These are phyloP conservation scores for Lasioglossum pauxillum DNA, from an alignment of 2,888 invertebrate genomes.

Conservation along the genomic window DNA sequence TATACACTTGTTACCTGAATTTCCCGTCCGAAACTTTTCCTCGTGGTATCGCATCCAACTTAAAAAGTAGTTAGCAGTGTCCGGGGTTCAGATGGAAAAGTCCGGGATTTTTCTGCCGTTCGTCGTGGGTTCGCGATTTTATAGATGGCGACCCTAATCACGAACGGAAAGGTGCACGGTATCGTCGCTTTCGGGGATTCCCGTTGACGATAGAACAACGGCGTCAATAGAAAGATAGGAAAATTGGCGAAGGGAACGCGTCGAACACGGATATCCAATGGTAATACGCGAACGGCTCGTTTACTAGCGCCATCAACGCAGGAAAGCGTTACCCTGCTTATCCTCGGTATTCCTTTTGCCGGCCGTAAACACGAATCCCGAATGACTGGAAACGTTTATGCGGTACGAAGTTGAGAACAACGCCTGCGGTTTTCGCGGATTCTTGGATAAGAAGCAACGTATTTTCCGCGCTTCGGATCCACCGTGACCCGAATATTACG, in stretches of 20 bases:
- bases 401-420: constrained; percentile 37
- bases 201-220: background rate
- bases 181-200: too few species aligned
- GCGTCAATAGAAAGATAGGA: background rate
- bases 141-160: background rate
- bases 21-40: too few species aligned
- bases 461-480: constrained; percentile 48
- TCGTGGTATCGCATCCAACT: too few species aligned
- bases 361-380: constrained; percentile 30
- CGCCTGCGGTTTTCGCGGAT: constrained; percentile 33
- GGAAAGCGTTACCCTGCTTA: constrained; percentile 22
- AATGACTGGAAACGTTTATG: constrained; percentile 42
- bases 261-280: background rate
- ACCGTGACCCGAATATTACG: constrained; percentile 59
- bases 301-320: background rate
- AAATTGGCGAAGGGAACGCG: constrained; percentile 1
- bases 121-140: too few species aligned
- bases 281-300: constrained; percentile 21
- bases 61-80: too few species aligned
- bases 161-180: background rate
- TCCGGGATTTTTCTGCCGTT: too few species aligned
- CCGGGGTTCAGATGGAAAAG: too few species aligned
- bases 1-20: too few species aligned
- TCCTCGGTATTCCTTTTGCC: constrained; percentile 25
- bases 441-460: constrained; percentile 57